Conservation (phyloP, 1,140 invertebrate species). For the Proales similis region DNA sequence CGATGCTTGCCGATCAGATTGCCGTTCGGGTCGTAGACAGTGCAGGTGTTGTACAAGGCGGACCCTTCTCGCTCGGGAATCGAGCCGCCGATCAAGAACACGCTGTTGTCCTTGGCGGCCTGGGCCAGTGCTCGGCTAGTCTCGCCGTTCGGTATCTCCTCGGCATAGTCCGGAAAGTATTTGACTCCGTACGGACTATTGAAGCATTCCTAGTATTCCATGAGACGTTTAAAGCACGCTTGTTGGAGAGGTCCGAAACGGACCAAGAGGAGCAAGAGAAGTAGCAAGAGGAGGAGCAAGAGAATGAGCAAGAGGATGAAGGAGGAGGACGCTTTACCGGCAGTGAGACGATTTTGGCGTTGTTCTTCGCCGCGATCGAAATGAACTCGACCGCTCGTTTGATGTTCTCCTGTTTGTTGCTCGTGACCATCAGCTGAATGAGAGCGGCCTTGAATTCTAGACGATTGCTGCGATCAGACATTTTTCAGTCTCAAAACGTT, state of each 20-base stretch:
- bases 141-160: slow-evolving; percentile 66
- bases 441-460: slow-evolving; percentile 60
- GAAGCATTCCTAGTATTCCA: slow-evolving; percentile 67
- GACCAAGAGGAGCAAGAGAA: slow-evolving; percentile 12
- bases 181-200: slow-evolving; percentile 85
- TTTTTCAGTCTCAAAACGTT: slow-evolving; percentile 3
- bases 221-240: slow-evolving; percentile 6
- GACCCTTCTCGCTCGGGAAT: slow-evolving; percentile 68
- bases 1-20: slow-evolving; percentile 59
- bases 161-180: slow-evolving; percentile 77
- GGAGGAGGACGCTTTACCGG: slow-evolving; percentile 56
- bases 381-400: slow-evolving; percentile 65
- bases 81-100: slow-evolving; percentile 77
- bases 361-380: slow-evolving; percentile 63
- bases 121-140: slow-evolving; percentile 63
- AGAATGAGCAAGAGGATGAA: background rate
- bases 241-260: background rate
- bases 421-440: slow-evolving; percentile 68
- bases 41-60: slow-evolving; percentile 77
- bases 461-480: slow-evolving; percentile 12
- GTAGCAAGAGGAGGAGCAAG: background rate
- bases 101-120: slow-evolving; percentile 66
- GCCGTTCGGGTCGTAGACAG: slow-evolving; percentile 74
- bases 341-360: slow-evolving; percentile 69
- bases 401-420: slow-evolving; percentile 69